A percentile compares a stretch with the other conserved stretches of the same genome.
Evolutionary conservation across 2,888 invertebrate genomes (phyloP).

Genomic region (Odontocerum albicorne): DNA sequence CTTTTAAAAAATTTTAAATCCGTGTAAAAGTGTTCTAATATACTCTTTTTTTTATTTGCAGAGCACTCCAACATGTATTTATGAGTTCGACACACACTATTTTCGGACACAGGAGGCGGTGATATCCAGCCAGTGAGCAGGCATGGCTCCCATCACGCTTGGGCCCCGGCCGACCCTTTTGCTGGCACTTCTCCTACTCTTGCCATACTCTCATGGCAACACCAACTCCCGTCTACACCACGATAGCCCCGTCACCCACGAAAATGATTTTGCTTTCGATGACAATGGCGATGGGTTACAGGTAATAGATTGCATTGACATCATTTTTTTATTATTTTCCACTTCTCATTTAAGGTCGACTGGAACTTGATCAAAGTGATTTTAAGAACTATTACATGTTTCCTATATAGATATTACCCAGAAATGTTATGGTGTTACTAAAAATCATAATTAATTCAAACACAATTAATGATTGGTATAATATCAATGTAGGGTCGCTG

Average conservation of each 20-base stretch:
- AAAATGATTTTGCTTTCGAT: slow-evolving; percentile 58
- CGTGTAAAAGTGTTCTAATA: too few species aligned
- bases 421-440: too few species aligned
- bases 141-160: not conserved
- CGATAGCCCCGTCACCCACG: slow-evolving; percentile 38
- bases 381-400: too few species aligned
- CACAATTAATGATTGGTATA: too few species aligned
- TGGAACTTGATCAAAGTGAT: too few species aligned
- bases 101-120: slow-evolving; percentile 7
- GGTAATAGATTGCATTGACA: slow-evolving; percentile 44
- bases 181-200: slow-evolving; percentile 5
- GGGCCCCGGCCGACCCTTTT: not conserved
- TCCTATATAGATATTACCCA: too few species aligned
- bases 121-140: slow-evolving; percentile 10
- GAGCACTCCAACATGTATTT: slow-evolving; percentile 30
- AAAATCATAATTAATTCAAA: too few species aligned
- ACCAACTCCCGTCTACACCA: not conserved
- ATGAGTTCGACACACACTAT: slow-evolving; percentile 23
- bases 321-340: too few species aligned
- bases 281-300: slow-evolving; percentile 55
- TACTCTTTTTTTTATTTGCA: slow-evolving; percentile 5
- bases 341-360: too few species aligned
- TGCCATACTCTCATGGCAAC: slow-evolving; percentile 7
- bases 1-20: too few species aligned
- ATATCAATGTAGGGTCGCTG: too few species aligned